Evolutionary conservation across 2,797 vertebrate species (phyloP), one percentile per base, ranked within the genome.

Genomic region (Chaunax sp.): DNA sequence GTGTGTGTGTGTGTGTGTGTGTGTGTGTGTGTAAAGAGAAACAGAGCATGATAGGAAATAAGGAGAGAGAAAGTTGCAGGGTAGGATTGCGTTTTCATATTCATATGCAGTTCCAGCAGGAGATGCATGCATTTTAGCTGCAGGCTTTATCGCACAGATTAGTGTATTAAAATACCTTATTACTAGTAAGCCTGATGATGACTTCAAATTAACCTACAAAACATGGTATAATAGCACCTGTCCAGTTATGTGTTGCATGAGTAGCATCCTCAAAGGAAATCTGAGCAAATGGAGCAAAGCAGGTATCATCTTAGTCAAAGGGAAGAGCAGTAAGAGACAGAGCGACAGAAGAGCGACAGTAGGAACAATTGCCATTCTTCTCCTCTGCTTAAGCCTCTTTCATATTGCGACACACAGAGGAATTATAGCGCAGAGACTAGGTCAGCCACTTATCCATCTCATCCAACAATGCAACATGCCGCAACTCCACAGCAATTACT

Each of bases 401-500:
- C 69, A 76, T 78, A 79, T 70, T 77, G 71, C 56, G 43, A 71
- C 76, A 80, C 71, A 69, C 78, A 50, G 76, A 87, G 80, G 80
- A 87, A 88, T 85, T 79, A 79, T 55, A 71, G 81, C 57, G 1
- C 66, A 61, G 54, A 82, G 84, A 87, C 73, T 79, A 63, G 81
- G 85, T 87, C 83, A 77, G 83, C 72, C 83, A 82, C 81, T 87
- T 82, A 86, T 85, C 76, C 78, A 77, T 80, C 81, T 77, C 82
- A 77, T 87, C 85, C 82, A 88, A 75, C 77, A 75, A 69, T 77
- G 77, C 78, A 86, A 78, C 69, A 81, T 60, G 64, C 69, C 35
- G 26, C 69, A 78, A 73, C 78, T 80, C 77, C 76, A 85, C 72
- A 86, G 83, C 78, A 91, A 87, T 90, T 87, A 90, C 75, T 50